Percentiles rank a stretch among this genome's conserved stretches.
These are phyloP conservation scores for Matsumyia berberina DNA, from an alignment of 2,888 invertebrate species.

Conservation along the genomic window DNA sequence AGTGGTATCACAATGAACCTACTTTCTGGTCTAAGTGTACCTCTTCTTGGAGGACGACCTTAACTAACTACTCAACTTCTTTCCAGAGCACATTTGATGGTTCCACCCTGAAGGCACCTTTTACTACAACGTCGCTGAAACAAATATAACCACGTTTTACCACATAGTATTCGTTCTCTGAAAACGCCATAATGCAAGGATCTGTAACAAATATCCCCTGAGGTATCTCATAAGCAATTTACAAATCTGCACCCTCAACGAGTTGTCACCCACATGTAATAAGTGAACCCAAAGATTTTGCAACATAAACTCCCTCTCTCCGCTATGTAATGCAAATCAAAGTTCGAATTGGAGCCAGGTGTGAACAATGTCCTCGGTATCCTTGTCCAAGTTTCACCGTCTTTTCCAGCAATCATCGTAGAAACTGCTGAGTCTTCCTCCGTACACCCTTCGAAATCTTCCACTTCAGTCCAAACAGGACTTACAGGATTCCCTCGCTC, in stretches of 20 bases:
- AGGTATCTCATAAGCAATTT: conserved; percentile 11
- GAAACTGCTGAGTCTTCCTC: conserved; percentile 60
- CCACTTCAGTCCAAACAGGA: conserved; percentile 35
- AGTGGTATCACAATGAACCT: too few species aligned
- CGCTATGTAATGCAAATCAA: conserved; percentile 45
- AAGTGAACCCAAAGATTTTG: neutral
- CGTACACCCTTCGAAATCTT: neutral
- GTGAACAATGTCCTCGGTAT: conserved; percentile 54
- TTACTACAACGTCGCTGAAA: too few species aligned
- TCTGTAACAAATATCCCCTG: conserved; percentile 17
- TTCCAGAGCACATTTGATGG: too few species aligned
- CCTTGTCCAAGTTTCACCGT: conserved; percentile 39
- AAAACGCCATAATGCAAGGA: too few species aligned
- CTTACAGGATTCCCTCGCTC: conserved; percentile 12
- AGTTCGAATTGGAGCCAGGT: conserved; percentile 56
- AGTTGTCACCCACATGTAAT: conserved; percentile 20
- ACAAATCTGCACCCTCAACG: neutral
- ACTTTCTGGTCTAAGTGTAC: too few species aligned
- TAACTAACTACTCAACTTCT: too few species aligned
- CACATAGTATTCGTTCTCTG: too few species aligned
- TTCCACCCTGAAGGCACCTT: too few species aligned
- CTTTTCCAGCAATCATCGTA: conserved; percentile 51
- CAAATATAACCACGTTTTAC: too few species aligned
- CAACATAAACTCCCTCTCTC: neutral
- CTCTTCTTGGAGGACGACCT: too few species aligned